These are phyloP conservation scores for Melangyna quadrimaculata DNA, from an alignment of 2,888 invertebrate genomes.

Conservation along the genomic window DNA sequence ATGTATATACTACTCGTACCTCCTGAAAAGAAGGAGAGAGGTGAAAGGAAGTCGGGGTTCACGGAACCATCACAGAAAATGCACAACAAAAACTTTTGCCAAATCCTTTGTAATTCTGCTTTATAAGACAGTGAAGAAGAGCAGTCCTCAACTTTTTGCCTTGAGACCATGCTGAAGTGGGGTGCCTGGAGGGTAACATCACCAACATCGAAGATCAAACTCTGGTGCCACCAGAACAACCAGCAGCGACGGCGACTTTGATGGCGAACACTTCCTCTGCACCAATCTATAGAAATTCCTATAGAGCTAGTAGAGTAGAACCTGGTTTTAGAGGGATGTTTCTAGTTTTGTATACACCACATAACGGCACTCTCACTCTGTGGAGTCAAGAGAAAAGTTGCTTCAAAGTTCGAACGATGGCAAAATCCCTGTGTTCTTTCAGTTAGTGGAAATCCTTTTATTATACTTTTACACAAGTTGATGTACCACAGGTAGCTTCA, in stretches of 20 bases:
- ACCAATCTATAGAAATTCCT: neutral
- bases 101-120: slow-evolving; percentile 63
- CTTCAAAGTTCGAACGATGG: slow-evolving; percentile 17
- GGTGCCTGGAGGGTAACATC: neutral
- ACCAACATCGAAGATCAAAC: slow-evolving; percentile 64
- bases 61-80: too few species aligned
- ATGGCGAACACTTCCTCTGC: neutral
- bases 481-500: slow-evolving; percentile 52
- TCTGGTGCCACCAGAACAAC: neutral
- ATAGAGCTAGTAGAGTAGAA: slow-evolving; percentile 1
- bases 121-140: slow-evolving; percentile 45
- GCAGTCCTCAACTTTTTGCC: slow-evolving; percentile 52
- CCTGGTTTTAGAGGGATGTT: slow-evolving; percentile 63
- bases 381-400: slow-evolving; percentile 40
- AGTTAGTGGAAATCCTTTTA: slow-evolving; percentile 61
- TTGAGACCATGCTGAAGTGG: neutral
- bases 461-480: slow-evolving; percentile 32
- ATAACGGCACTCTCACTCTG: slow-evolving; percentile 55
- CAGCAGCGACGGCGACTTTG: neutral
- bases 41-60: too few species aligned
- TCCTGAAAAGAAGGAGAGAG: too few species aligned
- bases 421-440: slow-evolving; percentile 47
- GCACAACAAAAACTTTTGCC: slow-evolving; percentile 55
- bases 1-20: neutral
- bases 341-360: slow-evolving; percentile 65